Evolutionary conservation across 2,888 invertebrate genomes (phyloP), one percentile per base, ranked within the genome.

Genomic region (Limnephilus marmoratus): DNA sequence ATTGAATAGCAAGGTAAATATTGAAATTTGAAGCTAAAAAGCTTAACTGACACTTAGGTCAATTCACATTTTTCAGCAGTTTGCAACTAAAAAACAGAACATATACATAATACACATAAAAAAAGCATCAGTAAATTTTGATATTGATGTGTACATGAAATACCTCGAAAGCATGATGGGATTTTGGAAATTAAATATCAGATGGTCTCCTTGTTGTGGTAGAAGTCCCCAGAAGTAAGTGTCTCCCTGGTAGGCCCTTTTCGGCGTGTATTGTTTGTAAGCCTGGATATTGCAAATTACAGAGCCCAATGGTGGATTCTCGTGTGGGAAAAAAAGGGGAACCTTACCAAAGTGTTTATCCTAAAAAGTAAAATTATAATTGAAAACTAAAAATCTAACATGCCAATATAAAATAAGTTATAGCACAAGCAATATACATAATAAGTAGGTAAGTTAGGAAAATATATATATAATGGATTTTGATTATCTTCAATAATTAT

Each of bases 161-260:
- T 95, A 98, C 98, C 97, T 97, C 94, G 97, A 97, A 93, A 98
- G 95, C 94, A 95, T 94, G 93, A 97, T 96, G 37, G 99, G 98
- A 90, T 97, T 97, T 88, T 96, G 95, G 95, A 99, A 99, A 95
- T 97, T 97, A 95, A 99, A 98, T 94, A 97, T 97, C 34, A 99
- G 96, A 91, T 97, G 96, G 95, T 99, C 98, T 3, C 98, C 98
- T 15, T 97, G 97, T 94, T 97, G 97, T 0, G 99, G 99, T 82
- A 98, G 96, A 15, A 98, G 95, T 0, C 98, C 99, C 99, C 99
- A 99, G 95, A 99, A 99, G 95, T 98, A 99, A 0, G 98, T 97
- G 94, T 98, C 97, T 0, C 99, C 99, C 34, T 97, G 96, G 95
- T 99, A 99, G 4, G 99, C 99, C 94, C 97, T 97, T 93, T 97